phyloP scores from a whole-genome alignment of 2,888 invertebrate genomes.

The Onthophagus sagittarius region DNA sequence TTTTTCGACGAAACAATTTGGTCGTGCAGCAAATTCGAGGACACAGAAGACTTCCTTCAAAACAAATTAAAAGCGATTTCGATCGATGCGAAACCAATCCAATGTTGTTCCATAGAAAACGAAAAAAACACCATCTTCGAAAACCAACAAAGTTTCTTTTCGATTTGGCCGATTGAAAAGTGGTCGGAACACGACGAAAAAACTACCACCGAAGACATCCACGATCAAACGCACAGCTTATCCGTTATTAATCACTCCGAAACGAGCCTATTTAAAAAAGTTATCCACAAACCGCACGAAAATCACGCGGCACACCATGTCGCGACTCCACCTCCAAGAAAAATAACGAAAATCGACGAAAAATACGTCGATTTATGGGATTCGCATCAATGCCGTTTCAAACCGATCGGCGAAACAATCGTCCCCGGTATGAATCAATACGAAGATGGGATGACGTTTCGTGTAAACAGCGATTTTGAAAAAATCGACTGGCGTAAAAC shows the following conservation, averaged over 20 bases:
- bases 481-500: constrained; percentile 63
- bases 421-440: constrained; percentile 41
- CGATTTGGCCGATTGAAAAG: neutral
- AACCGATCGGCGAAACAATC: constrained; percentile 64
- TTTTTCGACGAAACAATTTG: neutral
- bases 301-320: neutral
- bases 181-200: neutral
- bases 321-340: neutral
- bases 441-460: constrained; percentile 71
- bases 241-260: neutral
- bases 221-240: neutral
- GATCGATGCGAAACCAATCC: neutral
- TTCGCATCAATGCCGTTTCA: constrained; percentile 78
- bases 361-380: constrained; percentile 59
- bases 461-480: constrained; percentile 61
- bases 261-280: constrained; percentile 59
- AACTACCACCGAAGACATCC: neutral
- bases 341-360: neutral
- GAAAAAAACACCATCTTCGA: neutral
- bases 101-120: neutral
- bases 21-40: neutral
- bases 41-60: neutral
- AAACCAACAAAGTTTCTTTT: neutral
- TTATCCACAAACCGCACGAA: constrained; percentile 45
- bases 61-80: neutral